phyloP scores from a whole-genome alignment of 2,888 invertebrate genomes.

The Thecophora atra region DNA sequence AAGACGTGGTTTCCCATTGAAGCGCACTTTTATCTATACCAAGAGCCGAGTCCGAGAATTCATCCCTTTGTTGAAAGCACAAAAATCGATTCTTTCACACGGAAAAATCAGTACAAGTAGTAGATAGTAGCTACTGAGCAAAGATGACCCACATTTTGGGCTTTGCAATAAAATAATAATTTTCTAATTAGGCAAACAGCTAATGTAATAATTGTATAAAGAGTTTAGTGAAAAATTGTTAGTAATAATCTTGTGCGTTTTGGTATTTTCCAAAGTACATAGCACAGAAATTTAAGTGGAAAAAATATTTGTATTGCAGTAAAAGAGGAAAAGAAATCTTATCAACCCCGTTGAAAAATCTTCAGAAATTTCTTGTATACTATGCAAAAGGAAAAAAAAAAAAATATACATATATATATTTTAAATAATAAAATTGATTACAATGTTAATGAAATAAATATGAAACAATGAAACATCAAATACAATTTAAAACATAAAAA shows the following conservation, averaged over 20 bases:
- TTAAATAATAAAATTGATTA: slow-evolving; percentile 2
- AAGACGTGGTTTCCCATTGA: slow-evolving; percentile 18
- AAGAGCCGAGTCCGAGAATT: slow-evolving; percentile 27
- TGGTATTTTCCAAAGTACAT: background rate
- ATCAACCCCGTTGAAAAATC: slow-evolving; percentile 26
- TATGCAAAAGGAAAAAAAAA: slow-evolving; percentile 27
- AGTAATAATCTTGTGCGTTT: slow-evolving; percentile 38
- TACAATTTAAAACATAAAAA: background rate
- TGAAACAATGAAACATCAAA: background rate
- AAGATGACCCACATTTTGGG: slow-evolving; percentile 64
- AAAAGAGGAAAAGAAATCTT: slow-evolving; percentile 9
- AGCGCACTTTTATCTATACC: slow-evolving; percentile 37
- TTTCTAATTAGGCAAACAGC: slow-evolving; percentile 52
- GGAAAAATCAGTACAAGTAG: slow-evolving; percentile 57
- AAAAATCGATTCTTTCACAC: slow-evolving; percentile 60
- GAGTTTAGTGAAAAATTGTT: slow-evolving; percentile 53
- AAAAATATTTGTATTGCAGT: slow-evolving; percentile 26
- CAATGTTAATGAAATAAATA: slow-evolving; percentile 1
- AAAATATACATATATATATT: too few species aligned
- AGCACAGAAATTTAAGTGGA: background rate
- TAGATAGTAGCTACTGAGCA: slow-evolving; percentile 50
- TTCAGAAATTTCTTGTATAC: slow-evolving; percentile 27
- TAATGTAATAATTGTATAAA: slow-evolving; percentile 42
- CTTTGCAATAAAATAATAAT: slow-evolving; percentile 61
- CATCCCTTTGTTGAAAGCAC: slow-evolving; percentile 32